These are phyloP conservation scores for Pangasius larnaudii DNA, from an alignment of 2,797 vertebrate species.

Conservation along the genomic window DNA sequence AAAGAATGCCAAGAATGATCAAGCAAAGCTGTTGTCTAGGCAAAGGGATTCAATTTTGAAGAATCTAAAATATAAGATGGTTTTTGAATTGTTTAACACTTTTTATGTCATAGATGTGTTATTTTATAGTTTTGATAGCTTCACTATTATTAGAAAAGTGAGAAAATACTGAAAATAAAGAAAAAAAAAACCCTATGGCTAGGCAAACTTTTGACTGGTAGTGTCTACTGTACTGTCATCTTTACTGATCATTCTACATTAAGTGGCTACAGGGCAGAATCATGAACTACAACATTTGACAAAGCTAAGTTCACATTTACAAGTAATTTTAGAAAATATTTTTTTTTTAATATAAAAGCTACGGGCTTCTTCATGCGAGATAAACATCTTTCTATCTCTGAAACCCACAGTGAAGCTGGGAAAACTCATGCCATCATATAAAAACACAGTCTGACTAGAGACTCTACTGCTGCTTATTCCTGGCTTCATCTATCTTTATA, in stretches of 20 bases:
- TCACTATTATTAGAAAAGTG: not conserved
- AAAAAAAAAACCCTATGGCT: not conserved
- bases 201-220: not conserved
- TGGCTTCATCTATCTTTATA: conserved; percentile 45
- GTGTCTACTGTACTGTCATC: not conserved
- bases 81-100: not conserved
- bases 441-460: not conserved
- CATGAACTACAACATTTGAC: not conserved
- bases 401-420: not conserved
- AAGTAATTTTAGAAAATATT: not conserved
- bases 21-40: not conserved
- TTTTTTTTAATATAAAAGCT: not conserved
- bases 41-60: not conserved
- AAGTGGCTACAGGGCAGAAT: not conserved
- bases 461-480: conserved; percentile 1
- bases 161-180: not conserved
- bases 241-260: not conserved
- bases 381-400: not conserved
- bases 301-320: not conserved
- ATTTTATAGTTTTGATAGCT: not conserved
- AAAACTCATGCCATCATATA: conserved; percentile 6
- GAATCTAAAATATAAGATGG: not conserved
- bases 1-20: conserved; percentile 1
- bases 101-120: not conserved
- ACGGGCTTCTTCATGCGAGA: not conserved